Percentiles rank a stretch among this genome's conserved stretches.
phyloP scores from a whole-genome alignment of 35 echinoderm and acorn worm genomes.

The Acanthaster planci region DNA sequence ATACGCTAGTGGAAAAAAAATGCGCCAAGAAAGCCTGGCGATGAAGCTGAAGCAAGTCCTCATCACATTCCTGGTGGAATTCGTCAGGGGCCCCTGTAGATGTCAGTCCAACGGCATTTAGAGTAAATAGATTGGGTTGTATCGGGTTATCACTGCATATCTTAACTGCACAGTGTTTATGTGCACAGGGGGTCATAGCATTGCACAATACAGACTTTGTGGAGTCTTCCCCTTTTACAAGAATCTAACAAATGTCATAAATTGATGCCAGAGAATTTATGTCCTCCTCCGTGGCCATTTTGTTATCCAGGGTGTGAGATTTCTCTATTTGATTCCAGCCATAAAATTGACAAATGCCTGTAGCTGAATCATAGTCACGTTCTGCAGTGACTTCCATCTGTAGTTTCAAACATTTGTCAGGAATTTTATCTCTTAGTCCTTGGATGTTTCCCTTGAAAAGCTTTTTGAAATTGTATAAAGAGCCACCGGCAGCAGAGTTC shows the following conservation, averaged over 20 bases:
- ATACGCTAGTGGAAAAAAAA: no score
- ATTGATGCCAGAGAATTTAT: constrained; percentile 28
- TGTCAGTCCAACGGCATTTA: not conserved
- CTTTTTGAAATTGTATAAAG: no score
- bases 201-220: constrained; percentile 19
- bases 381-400: not conserved
- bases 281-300: not conserved
- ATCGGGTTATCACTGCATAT: constrained; percentile 11
- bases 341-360: not conserved
- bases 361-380: not conserved
- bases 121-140: constrained; percentile 5
- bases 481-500: no score
- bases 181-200: constrained; percentile 21
- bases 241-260: constrained; percentile 26
- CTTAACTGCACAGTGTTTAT: constrained; percentile 28
- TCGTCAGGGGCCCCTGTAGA: not conserved
- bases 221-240: not conserved
- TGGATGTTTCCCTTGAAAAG: not conserved
- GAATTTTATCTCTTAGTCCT: constrained; percentile 1
- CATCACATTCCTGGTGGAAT: no score
- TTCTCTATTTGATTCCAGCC: not conserved
- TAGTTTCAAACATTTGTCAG: not conserved
- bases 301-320: constrained; percentile 9
- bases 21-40: no score
- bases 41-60: no score